Conservation (phyloP, 1,140 invertebrate genomes). For the Tribolium madens region DNA sequence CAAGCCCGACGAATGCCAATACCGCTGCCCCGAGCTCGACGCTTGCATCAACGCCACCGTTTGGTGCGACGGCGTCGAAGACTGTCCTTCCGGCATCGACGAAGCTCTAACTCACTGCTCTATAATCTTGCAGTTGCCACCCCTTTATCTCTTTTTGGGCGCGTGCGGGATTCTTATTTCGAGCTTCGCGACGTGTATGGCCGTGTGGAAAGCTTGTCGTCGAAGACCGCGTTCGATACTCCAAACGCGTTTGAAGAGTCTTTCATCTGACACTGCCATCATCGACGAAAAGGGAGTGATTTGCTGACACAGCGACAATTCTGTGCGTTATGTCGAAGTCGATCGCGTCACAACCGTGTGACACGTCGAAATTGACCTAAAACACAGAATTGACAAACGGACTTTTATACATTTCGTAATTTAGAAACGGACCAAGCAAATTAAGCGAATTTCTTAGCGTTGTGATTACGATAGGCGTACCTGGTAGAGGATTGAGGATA, state of each 20-base stretch:
- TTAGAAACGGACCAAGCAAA: slow-evolving; percentile 56
- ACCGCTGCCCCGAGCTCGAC: slow-evolving; percentile 86
- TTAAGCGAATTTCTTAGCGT: slow-evolving; percentile 58
- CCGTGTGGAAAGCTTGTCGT: slow-evolving; percentile 72
- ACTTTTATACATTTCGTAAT: slow-evolving; percentile 51
- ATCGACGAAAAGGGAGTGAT: slow-evolving; percentile 88
- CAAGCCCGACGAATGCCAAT: slow-evolving; percentile 78
- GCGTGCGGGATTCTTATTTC: slow-evolving; percentile 63
- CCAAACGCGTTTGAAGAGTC: slow-evolving; percentile 80
- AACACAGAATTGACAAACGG: slow-evolving; percentile 59
- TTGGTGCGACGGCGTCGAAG: slow-evolving; percentile 87
- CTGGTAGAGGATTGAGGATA: slow-evolving; percentile 16
- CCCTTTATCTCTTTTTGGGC: slow-evolving; percentile 75
- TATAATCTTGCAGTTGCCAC: slow-evolving; percentile 78
- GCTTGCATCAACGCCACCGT: slow-evolving; percentile 89
- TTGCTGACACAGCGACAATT: slow-evolving; percentile 94
- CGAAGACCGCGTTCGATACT: slow-evolving; percentile 75
- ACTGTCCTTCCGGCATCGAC: slow-evolving; percentile 90
- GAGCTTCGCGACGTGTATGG: slow-evolving; percentile 51
- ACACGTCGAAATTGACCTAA: slow-evolving; percentile 62
- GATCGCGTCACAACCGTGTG: slow-evolving; percentile 91
- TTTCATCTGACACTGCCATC: slow-evolving; percentile 81
- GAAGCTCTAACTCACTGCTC: slow-evolving; percentile 86
- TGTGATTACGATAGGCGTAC: slow-evolving; percentile 52
- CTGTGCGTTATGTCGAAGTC: slow-evolving; percentile 90